Conservation (phyloP, 2,797 vertebrate species). For the Scolopax rusticola region DNA sequence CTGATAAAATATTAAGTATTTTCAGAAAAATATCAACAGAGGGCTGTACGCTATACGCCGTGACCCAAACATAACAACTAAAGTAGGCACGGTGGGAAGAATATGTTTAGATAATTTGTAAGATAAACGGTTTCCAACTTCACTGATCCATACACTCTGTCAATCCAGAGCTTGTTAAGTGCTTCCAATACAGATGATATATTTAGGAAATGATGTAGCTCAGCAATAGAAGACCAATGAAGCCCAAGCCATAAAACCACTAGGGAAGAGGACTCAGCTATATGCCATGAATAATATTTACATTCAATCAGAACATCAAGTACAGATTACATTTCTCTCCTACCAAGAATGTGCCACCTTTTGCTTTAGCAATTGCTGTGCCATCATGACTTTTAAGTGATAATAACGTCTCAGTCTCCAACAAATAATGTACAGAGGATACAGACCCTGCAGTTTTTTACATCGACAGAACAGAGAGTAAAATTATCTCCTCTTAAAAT, state of each 20-base stretch:
- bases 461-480: constrained; percentile 27
- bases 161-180: constrained; percentile 65
- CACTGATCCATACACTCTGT: constrained; percentile 47
- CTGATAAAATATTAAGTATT: constrained; percentile 45
- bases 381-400: constrained; percentile 51
- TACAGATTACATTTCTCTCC: constrained; percentile 52
- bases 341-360: constrained; percentile 39
- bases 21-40: constrained; percentile 17
- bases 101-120: constrained; percentile 92
- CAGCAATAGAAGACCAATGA: constrained; percentile 67
- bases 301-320: constrained; percentile 64
- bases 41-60: constrained; percentile 76
- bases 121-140: constrained; percentile 79
- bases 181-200: constrained; percentile 63
- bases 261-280: constrained; percentile 53
- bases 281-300: constrained; percentile 74
- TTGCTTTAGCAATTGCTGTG: constrained; percentile 57
- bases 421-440: constrained; percentile 43
- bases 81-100: constrained; percentile 85
- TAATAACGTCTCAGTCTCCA: constrained; percentile 55
- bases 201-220: constrained; percentile 65
- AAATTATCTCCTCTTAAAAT: constrained; percentile 60
- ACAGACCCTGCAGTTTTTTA: constrained; percentile 40
- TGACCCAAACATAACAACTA: constrained; percentile 89
- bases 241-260: constrained; percentile 67